Percentiles rank a stretch among this genome's conserved stretches.
phyloP scores from a whole-genome alignment of 1,140 invertebrate species.

The Metopolophium dirhodum region DNA sequence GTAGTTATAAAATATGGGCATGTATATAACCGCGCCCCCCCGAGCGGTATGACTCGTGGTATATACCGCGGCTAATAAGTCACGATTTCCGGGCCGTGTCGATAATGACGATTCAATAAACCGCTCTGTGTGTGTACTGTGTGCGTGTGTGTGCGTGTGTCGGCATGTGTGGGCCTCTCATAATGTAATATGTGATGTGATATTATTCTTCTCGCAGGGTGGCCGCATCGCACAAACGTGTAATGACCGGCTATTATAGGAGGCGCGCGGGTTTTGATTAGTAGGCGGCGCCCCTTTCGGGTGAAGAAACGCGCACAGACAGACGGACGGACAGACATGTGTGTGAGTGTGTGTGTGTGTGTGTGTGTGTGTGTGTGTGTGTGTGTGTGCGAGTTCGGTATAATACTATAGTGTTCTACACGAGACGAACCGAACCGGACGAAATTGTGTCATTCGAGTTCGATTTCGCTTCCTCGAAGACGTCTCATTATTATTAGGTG shows the following conservation, averaged over 20 bases:
- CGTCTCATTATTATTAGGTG: background rate
- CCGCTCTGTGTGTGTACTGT: background rate
- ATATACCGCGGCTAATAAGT: conserved; percentile 15
- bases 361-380: too few species aligned
- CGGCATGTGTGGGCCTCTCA: conserved; percentile 49
- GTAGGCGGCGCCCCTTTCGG: conserved; percentile 53
- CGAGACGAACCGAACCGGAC: background rate
- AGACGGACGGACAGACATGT: background rate
- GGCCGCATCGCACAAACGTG: conserved; percentile 51
- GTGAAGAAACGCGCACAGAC: background rate
- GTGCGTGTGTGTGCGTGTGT: background rate
- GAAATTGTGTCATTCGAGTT: conserved; percentile 39
- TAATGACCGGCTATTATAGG: conserved; percentile 52
- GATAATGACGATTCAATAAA: conserved; percentile 51
- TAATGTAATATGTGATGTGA: conserved; percentile 16
- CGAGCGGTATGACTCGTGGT: background rate
- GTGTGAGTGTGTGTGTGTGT: too few species aligned
- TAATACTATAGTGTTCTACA: background rate
- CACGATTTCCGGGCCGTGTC: conserved; percentile 23
- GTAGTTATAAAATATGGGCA: too few species aligned
- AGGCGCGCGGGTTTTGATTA: conserved; percentile 49
- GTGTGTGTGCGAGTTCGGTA: background rate
- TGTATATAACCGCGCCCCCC: background rate
- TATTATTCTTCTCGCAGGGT: conserved; percentile 47
- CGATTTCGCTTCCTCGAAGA: background rate